These are phyloP conservation scores for Trachops cirrhosus DNA, from an alignment of 2,797 vertebrate genomes.

Conservation along the genomic window DNA sequence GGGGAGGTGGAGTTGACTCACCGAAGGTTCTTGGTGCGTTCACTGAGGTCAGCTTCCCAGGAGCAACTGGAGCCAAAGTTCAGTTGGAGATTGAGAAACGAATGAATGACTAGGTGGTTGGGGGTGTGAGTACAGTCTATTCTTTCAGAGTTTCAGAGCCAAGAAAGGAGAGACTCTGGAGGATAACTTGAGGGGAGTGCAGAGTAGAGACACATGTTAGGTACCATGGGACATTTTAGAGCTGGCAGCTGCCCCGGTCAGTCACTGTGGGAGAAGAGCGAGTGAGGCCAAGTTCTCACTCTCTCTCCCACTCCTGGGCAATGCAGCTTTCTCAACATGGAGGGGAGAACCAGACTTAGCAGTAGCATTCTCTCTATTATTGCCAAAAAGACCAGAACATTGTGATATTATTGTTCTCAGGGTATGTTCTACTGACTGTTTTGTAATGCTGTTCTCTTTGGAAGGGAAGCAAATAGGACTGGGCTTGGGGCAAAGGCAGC, in stretches of 20 bases:
- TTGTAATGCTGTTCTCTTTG: neutral
- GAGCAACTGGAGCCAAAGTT: neutral
- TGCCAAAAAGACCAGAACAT: neutral
- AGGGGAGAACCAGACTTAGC: neutral
- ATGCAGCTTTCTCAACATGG: too few relatives aligned
- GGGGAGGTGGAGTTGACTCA: neutral
- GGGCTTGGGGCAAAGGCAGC: neutral
- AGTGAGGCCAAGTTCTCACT: neutral
- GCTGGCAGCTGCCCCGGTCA: neutral
- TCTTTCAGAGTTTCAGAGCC: neutral
- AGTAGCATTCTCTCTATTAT: neutral
- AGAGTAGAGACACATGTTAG: neutral
- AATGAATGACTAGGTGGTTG: too few relatives aligned
- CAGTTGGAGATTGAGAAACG: fast-evolving
- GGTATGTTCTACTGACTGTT: neutral
- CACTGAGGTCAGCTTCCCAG: neutral
- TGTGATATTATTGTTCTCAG: neutral
- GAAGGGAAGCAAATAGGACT: neutral
- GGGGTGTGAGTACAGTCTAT: too few relatives aligned
- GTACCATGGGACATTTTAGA: fast-evolving
- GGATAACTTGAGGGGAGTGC: neutral
- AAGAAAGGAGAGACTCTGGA: neutral
- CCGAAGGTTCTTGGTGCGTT: neutral
- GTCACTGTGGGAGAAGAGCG: too few relatives aligned
- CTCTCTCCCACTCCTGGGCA: neutral